Conservation (phyloP, 2,113 vertebrate genomes). For the Burhinus bistriatus region DNA sequence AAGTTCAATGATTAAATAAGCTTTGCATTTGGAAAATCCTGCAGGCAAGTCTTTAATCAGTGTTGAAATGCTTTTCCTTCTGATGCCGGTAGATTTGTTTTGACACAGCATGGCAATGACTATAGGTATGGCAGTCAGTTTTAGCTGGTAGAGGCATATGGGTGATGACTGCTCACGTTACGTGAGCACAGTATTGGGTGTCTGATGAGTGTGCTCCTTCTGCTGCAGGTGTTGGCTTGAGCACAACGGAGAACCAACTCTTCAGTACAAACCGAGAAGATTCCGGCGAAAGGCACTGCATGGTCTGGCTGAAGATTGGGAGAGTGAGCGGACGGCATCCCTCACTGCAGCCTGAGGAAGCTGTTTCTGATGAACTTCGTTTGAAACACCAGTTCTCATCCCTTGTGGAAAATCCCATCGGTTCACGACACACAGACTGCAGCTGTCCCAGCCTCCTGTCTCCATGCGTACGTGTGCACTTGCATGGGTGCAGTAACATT, state of each 20-base stretch:
- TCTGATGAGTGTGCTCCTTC: neutral
- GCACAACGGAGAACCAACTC: neutral
- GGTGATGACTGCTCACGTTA: neutral
- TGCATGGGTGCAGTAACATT: neutral
- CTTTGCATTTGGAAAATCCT: conserved; percentile 28
- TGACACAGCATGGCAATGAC: neutral
- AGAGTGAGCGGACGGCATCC: neutral
- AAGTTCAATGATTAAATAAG: conserved; percentile 2
- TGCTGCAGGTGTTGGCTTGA: conserved; percentile 9
- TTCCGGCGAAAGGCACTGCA: neutral
- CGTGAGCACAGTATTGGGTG: neutral
- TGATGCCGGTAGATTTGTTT: conserved; percentile 5
- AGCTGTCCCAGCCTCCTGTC: neutral
- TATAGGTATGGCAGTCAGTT: neutral
- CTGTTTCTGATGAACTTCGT: neutral
- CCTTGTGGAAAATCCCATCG: neutral
- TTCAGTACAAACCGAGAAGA: neutral
- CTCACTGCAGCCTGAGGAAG: neutral
- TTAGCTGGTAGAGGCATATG: neutral
- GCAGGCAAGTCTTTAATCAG: neutral
- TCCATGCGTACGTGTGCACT: neutral
- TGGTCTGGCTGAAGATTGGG: neutral
- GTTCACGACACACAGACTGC: neutral
- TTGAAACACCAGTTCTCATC: neutral
- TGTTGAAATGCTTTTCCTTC: neutral